Percentiles rank a stretch among this genome's conserved stretches.
Evolutionary conservation across 1,140 invertebrate species (phyloP).

Genomic region (Ips typographus): DNA sequence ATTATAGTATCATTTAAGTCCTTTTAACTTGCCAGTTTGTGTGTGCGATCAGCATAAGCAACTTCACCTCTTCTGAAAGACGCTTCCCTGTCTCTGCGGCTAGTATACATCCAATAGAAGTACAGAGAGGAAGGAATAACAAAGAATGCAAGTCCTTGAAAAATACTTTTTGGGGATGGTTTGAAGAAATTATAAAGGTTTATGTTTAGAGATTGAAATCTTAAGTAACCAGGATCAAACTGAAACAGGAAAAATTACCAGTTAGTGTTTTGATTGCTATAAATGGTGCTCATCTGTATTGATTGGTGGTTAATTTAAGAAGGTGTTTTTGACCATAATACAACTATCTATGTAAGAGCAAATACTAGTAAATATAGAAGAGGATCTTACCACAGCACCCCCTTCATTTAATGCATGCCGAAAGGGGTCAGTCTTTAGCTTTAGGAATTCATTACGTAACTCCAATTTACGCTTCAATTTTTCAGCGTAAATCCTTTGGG

Average conservation of each 20-base stretch:
- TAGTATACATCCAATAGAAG: slow-evolving; percentile 57
- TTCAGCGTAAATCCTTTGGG: slow-evolving; percentile 56
- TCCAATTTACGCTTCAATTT: slow-evolving; percentile 58
- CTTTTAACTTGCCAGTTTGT: no score
- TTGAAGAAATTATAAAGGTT: slow-evolving; percentile 67
- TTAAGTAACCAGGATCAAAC: slow-evolving; percentile 74
- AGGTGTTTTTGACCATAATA: not conserved
- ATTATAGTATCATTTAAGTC: no score
- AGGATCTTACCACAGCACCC: slow-evolving; percentile 60
- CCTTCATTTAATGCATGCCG: slow-evolving; percentile 57
- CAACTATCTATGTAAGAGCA: slow-evolving; percentile 6
- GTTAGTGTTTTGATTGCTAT: no score
- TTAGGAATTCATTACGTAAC: slow-evolving; percentile 68
- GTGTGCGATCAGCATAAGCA: slow-evolving; percentile 62
- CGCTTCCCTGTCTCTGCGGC: slow-evolving; percentile 59
- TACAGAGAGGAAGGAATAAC: slow-evolving; percentile 61
- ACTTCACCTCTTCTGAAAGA: slow-evolving; percentile 67
- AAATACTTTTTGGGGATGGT: slow-evolving; percentile 60
- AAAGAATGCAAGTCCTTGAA: slow-evolving; percentile 56
- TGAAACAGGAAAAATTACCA: slow-evolving; percentile 53
- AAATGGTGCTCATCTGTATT: no score
- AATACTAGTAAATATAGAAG: no score
- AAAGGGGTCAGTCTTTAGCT: slow-evolving; percentile 66
- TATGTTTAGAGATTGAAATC: slow-evolving; percentile 68
- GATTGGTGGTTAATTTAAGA: no score